Conservation (phyloP, 2,113 vertebrate species). For the Australoheros scitulus region DNA sequence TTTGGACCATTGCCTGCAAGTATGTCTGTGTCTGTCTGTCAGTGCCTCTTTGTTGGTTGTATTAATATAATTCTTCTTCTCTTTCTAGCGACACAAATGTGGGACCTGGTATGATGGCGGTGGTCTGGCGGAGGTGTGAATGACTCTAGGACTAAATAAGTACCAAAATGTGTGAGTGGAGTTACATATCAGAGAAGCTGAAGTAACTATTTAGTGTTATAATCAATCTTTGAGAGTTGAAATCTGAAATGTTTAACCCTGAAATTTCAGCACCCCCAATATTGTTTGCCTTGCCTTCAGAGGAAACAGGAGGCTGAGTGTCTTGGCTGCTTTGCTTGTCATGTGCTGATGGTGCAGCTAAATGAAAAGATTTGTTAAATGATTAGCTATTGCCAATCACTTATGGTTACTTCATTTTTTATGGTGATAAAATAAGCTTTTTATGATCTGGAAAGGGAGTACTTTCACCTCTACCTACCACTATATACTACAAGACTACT, state of each 20-base stretch:
- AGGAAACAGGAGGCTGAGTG: neutral
- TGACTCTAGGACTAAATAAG: neutral
- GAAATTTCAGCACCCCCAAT: neutral
- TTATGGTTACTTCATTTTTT: neutral
- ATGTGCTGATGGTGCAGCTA: neutral
- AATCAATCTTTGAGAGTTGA: neutral
- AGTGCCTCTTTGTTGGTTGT: neutral
- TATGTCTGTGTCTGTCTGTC: neutral
- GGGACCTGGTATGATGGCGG: neutral
- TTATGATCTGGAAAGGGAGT: too few species aligned
- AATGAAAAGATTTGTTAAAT: neutral
- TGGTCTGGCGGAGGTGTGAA: neutral
- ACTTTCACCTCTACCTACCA: neutral
- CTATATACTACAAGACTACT: neutral
- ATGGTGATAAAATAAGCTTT: neutral
- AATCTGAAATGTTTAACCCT: neutral
- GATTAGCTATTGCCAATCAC: neutral
- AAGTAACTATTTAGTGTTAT: neutral
- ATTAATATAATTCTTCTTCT: neutral
- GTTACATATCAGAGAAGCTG: neutral
- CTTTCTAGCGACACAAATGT: neutral
- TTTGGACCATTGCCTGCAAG: neutral
- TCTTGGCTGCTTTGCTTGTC: neutral
- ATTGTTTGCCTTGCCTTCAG: neutral
- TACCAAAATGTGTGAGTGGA: neutral